Percentiles rank a stretch among this genome's conserved stretches.
These are phyloP conservation scores for Enteromius thamalakanensis DNA, from an alignment of 2,797 vertebrate genomes.

Conservation along the genomic window DNA sequence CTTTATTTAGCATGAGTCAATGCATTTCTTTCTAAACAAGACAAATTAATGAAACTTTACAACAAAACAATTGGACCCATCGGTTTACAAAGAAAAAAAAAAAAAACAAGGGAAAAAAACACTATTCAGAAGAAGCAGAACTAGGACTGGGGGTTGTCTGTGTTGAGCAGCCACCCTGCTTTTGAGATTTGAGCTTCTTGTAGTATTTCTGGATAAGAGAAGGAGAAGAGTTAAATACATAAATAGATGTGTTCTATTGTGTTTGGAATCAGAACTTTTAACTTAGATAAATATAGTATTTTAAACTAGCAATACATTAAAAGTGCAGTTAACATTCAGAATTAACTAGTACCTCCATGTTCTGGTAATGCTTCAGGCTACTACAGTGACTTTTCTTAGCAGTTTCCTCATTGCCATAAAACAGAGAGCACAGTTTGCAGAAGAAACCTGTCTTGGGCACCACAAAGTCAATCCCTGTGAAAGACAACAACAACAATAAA, in stretches of 20 bases:
- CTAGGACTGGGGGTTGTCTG: conserved; percentile 18
- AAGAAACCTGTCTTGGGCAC: conserved; percentile 84
- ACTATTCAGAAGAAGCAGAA: conserved; percentile 47
- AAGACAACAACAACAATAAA: neutral
- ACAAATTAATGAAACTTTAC: neutral
- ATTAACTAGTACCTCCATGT: conserved; percentile 66
- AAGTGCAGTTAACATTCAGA: neutral
- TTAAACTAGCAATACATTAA: neutral
- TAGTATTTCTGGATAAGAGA: conserved; percentile 53
- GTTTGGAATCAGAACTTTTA: neutral
- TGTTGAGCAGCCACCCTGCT: conserved; percentile 36
- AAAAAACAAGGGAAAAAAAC: neutral
- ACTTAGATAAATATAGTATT: neutral
- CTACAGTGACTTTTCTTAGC: conserved; percentile 83
- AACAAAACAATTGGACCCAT: conserved; percentile 54
- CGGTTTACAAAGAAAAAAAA: conserved; percentile 21
- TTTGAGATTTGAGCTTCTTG: conserved; percentile 53
- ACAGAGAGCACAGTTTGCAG: conserved; percentile 85
- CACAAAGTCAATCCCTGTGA: conserved; percentile 81
- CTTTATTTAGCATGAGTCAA: conserved; percentile 24
- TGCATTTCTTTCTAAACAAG: conserved; percentile 8
- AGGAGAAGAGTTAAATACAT: neutral
- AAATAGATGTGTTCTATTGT: neutral
- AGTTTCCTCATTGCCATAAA: conserved; percentile 78
- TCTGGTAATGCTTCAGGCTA: conserved; percentile 78